Percentiles rank a stretch among this genome's conserved stretches.
These are phyloP conservation scores for Plagiodera versicolora DNA, from an alignment of 2,888 invertebrate species.

Conservation along the genomic window DNA sequence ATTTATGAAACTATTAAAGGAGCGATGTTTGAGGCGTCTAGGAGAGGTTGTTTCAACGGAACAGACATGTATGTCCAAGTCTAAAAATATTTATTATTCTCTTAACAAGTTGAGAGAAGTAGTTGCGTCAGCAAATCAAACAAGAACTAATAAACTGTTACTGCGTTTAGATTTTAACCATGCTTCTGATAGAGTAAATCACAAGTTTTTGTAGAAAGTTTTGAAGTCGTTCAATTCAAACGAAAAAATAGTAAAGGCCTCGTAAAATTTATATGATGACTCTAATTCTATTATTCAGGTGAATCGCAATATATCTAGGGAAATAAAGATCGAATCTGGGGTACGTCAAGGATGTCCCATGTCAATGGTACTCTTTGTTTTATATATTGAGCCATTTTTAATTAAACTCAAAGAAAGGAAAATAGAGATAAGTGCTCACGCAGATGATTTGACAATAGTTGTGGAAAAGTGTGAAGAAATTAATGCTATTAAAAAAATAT, in stretches of 20 bases:
- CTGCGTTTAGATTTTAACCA: slow-evolving; percentile 9
- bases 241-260: not conserved
- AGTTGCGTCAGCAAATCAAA: not conserved
- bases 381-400: not conserved
- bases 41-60: slow-evolving; percentile 1
- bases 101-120: slow-evolving; percentile 4
- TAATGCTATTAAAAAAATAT: not conserved
- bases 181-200: slow-evolving; percentile 7
- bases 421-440: not conserved
- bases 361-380: not conserved
- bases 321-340: not conserved
- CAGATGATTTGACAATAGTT: slow-evolving; percentile 1
- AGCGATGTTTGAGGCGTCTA: not conserved
- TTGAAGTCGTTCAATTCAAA: not conserved
- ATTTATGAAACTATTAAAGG: slow-evolving; percentile 10
- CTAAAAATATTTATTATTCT: slow-evolving; percentile 4
- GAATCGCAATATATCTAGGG: not conserved
- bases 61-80: slow-evolving; percentile 9
- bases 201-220: slow-evolving; percentile 6
- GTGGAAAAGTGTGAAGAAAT: not conserved
- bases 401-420: not conserved
- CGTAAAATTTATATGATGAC: not conserved
- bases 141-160: not conserved
- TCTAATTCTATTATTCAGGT: not conserved
- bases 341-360: slow-evolving; percentile 1